Evolutionary conservation across 2,113 vertebrate species (phyloP), one percentile per base, ranked within the genome.

Genomic region (Felis chaus): DNA sequence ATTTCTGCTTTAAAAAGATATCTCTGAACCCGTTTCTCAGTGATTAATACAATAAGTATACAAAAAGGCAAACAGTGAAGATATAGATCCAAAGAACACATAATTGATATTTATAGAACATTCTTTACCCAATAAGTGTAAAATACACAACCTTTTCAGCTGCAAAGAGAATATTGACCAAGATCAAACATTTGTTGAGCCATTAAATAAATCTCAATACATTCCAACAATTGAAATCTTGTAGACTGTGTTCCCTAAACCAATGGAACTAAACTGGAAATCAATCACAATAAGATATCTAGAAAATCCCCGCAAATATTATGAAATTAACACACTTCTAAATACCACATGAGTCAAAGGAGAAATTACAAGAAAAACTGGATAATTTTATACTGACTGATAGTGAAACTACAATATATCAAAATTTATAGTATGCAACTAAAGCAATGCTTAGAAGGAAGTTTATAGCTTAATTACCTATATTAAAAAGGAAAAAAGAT

Each of bases 251-350:
- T 83, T 92, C 36, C 50, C 23, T 25, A 61, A 92, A 39, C 10
- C 12, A 55, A 45, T 9, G 7, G 61, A 78, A 87, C 57, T 45
- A 91, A 81, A 91, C 45, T 94, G 57, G 45, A 95, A 92, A 31
- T 19, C 23, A 86, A 36, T 69, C 57, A 73, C 29, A 91, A n/a
- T 80, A 80, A 85, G 55, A 39, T 80, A 76, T 61, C 48, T 86
- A 81, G 39, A 74, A 88, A 92, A 68, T 53, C 15, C 16, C 4
- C 7, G 23, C 18, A 92, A 74, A 89, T 84, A 68, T 50, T 92
- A 92, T 68, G 71, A 89, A 90, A 68, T 93, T 86, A 86, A 48
- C 53, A 48, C 18, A 55, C 7, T 81, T 95, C 69, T 85, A 88
- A 96, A 29, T 48, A 73, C 66, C 25, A 66, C 25, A 45, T 57